Percentiles rank a stretch among this genome's conserved stretches.
These are phyloP conservation scores for Drosophila quasianomalipes DNA, from an alignment of 2,888 invertebrate genomes.

Conservation along the genomic window DNA sequence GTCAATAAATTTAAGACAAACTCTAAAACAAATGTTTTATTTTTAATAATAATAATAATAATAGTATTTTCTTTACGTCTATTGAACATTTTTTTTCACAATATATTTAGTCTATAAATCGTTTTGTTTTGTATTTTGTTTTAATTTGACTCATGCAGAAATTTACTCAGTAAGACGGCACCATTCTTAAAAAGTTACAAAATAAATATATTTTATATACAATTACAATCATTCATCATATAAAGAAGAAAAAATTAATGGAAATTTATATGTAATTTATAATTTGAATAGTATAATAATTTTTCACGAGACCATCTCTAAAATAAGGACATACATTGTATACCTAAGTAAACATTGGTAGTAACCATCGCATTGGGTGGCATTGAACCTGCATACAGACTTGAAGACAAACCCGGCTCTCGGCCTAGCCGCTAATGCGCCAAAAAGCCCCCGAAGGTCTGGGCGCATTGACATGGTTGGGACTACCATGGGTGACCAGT, in stretches of 20 bases:
- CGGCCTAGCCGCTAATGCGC: slow-evolving; percentile 72
- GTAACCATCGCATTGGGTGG: slow-evolving; percentile 64
- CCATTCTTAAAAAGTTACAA: neutral
- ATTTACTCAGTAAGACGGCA: neutral
- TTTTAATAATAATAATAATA: neutral
- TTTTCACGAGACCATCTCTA: slow-evolving; percentile 39
- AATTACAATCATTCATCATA: neutral
- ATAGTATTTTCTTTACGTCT: neutral
- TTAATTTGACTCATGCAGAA: neutral
- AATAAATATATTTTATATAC: too few relatives aligned
- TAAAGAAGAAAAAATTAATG: neutral
- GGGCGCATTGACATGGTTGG: slow-evolving; percentile 26
- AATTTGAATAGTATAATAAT: neutral
- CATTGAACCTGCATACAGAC: slow-evolving; percentile 60
- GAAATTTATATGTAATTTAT: neutral
- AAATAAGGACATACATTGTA: slow-evolving; percentile 6
- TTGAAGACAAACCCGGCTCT: slow-evolving; percentile 17
- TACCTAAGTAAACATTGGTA: neutral
- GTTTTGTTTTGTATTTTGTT: neutral
- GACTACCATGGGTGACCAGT: slow-evolving; percentile 20
- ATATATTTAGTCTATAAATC: neutral
- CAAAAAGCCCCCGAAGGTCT: slow-evolving; percentile 66
- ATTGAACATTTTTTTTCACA: neutral
- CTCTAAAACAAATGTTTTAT: neutral
- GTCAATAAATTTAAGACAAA: neutral